Base-by-base conservation (phyloP, 2,888 invertebrate species). In the Phania funesta region DNA sequence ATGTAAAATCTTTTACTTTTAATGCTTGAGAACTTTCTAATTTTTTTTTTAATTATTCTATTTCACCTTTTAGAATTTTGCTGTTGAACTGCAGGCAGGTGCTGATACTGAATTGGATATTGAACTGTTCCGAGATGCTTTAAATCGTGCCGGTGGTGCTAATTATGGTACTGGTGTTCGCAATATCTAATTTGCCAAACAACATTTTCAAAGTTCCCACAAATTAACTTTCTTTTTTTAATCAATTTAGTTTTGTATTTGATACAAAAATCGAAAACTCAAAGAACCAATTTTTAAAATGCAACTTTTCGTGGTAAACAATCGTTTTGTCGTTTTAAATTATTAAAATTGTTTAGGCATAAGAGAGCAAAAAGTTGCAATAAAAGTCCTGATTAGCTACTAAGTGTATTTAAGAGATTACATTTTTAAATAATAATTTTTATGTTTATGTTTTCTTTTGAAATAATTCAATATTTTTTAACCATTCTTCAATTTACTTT, bases 111-210 rank as follows among this genome's bases (percentile, higher is more conserved):
- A 96, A 87, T 92, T 96, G 90, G 94, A 94, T 87, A 93, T 95
- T 87, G 93, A 94, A 85, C 92, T 93, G 88, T 94, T 96, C 89
- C 93, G 93, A 87, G 93, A 94, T 74, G 93, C 94, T 80, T 90
- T 95, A 87, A 93, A 93, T 86, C 93, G 94, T 88, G 95, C 95
- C 77, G 95, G 95, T 41, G 96, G 96, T 84, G 95, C 95, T 71
- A 95, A 95, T 91, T 96, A 96, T 87, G 96, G 96, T 64, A 95
- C 95, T 58, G 96, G 95, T 50, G 92, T 94, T 85, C 92, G 95
- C 88, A 94, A 94, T 62, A 86, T 86, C 80, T 87, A 86, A 87
- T 71, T 80, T 80, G 41, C 64, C 46, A 50, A 38, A 62, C 24
- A 26, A 20, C 20, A 32, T 38, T 18, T 52, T 52, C 54, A 65